Conservation (phyloP, 2,888 invertebrate genomes). For the Serripes groenlandicus region DNA sequence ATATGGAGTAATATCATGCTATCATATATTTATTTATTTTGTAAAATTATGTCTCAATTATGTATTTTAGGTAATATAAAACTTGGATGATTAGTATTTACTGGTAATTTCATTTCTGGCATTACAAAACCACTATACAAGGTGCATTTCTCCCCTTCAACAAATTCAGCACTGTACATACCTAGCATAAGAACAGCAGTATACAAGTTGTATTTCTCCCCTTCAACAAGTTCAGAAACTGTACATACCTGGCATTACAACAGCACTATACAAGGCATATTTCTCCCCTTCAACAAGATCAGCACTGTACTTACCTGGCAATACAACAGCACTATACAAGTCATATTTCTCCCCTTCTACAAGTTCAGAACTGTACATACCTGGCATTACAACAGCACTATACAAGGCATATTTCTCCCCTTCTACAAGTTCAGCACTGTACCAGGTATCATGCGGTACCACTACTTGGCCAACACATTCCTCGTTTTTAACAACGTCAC, state of each 20-base stretch:
- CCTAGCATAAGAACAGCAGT: not conserved
- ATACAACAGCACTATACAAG: not conserved
- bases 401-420: slow-evolving; percentile 61
- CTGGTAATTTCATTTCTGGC: no score
- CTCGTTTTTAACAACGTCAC: slow-evolving; percentile 64
- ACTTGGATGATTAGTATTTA: no score
- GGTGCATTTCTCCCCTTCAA: no score
- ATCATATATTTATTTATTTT: no score
- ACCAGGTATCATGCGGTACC: slow-evolving; percentile 73
- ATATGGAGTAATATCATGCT: no score
- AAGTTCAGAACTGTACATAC: slow-evolving; percentile 28
- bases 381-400: slow-evolving; percentile 73
- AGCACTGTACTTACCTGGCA: slow-evolving; percentile 53
- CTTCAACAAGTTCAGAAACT: not conserved
- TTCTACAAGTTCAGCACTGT: slow-evolving; percentile 65
- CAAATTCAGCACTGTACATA: not conserved
- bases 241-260: slow-evolving; percentile 70
- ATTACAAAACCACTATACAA: no score
- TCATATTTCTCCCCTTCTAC: not conserved
- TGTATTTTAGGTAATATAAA: no score
- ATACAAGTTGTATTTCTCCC: not conserved
- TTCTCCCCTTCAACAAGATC: slow-evolving; percentile 62
- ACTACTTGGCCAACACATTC: slow-evolving; percentile 64
- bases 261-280: slow-evolving; percentile 68
- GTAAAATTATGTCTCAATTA: no score